A percentile compares a stretch with the other conserved stretches of the same genome.
Conservation (phyloP, 2,888 invertebrate species). For the Megaustenia siamemsis region DNA sequence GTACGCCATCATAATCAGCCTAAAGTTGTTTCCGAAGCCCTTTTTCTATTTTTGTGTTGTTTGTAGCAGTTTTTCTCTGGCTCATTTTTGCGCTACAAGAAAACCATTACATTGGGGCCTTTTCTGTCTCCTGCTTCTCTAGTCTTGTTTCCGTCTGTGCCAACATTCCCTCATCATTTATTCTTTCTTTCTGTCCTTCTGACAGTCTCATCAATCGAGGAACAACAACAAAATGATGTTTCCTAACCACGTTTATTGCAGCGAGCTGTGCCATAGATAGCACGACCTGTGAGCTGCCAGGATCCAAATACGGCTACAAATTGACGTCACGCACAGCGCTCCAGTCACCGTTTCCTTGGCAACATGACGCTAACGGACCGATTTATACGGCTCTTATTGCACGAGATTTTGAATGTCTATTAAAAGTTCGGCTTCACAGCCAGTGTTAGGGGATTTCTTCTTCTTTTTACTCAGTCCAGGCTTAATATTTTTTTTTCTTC, state of each 20-base stretch:
- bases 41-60: too few relatives aligned
- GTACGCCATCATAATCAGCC: too few relatives aligned
- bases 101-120: background rate
- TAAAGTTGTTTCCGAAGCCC: too few relatives aligned
- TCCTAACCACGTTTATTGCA: conserved; percentile 43
- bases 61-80: too few relatives aligned
- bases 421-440: conserved; percentile 33
- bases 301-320: conserved; percentile 44
- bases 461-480: background rate
- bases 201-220: conserved; percentile 33
- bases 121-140: background rate
- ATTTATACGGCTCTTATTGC: conserved; percentile 48
- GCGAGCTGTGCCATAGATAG: conserved; percentile 42
- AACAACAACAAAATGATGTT: conserved; percentile 40
- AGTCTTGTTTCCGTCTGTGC: background rate
- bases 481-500: conserved; percentile 5
- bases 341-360: conserved; percentile 45
- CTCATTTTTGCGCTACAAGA: too few relatives aligned
- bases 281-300: conserved; percentile 39
- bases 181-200: conserved; percentile 29
- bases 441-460: conserved; percentile 1
- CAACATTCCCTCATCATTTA: background rate
- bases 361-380: conserved; percentile 49
- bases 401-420: conserved; percentile 43
- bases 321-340: conserved; percentile 46